Evolutionary conservation across 2,888 invertebrate species (phyloP), one percentile per base, ranked within the genome.

Genomic region (Patella ulyssiponensis): DNA sequence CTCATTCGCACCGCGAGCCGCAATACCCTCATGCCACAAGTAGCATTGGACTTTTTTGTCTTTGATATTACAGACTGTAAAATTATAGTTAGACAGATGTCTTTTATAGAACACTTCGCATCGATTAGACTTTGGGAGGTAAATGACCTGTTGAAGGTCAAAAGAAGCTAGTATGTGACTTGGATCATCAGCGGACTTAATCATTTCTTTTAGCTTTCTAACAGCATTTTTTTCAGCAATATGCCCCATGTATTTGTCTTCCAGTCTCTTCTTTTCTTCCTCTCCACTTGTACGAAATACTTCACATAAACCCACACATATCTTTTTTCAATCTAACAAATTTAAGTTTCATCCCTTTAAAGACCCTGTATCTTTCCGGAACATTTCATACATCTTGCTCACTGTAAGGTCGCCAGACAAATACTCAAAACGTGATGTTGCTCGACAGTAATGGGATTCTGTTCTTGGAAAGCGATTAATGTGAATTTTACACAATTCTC

Each of bases 21-120:
- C n/a, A n/a, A n/a, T n/a, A n/a, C n/a, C n/a, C n/a, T n/a, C n/a
- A n/a, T n/a, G n/a, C n/a, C n/a, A n/a, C n/a, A n/a, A n/a, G n/a
- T n/a, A n/a, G n/a, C n/a, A n/a, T n/a, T n/a, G n/a, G n/a, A n/a
- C n/a, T n/a, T n/a, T n/a, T n/a, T n/a, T n/a, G n/a, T n/a, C n/a
- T n/a, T n/a, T n/a, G n/a, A n/a, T n/a, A n/a, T n/a, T n/a, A n/a
- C 7, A n/a, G n/a, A n/a, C n/a, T n/a, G n/a, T n/a, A n/a, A n/a
- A n/a, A n/a, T n/a, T n/a, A n/a, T n/a, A n/a, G n/a, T n/a, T n/a
- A n/a, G n/a, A n/a, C n/a, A n/a, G n/a, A n/a, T n/a, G n/a, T n/a
- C n/a, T n/a, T n/a, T n/a, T n/a, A n/a, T 64, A 64, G 64, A 64
- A 64, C 3, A 64, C 64, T 64, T 64, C 64, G 23, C 64, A 64